Evolutionary conservation across 2,797 vertebrate genomes (phyloP).

Genomic region (Onychomys arenicola): DNA sequence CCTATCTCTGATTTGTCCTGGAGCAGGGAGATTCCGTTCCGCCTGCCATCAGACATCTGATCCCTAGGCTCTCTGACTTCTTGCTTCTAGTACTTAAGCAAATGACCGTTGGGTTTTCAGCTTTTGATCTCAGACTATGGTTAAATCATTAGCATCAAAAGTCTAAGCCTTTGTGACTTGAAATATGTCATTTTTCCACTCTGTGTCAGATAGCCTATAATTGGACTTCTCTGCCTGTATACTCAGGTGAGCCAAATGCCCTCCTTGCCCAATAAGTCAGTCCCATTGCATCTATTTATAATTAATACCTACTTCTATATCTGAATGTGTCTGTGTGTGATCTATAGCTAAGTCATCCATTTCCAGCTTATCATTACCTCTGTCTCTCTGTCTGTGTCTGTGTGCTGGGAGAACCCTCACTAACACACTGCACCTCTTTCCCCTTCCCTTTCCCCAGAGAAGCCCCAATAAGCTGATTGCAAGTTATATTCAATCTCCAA

Average conservation of each 20-base stretch:
- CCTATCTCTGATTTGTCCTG: neutral
- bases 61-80: neutral
- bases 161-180: no score
- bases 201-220: neutral
- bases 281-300: neutral
- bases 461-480: neutral
- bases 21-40: neutral
- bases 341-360: neutral
- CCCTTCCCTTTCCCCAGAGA: neutral
- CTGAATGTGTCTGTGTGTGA: neutral
- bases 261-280: neutral
- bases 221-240: neutral
- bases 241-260: neutral
- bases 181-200: neutral
- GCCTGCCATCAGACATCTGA: neutral
- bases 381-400: neutral
- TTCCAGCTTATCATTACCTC: neutral
- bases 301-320: neutral
- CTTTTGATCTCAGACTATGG: neutral
- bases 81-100: neutral
- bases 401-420: neutral
- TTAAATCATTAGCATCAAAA: neutral
- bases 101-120: neutral
- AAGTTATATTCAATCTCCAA: neutral
- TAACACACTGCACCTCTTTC: rapidly evolving